phyloP scores from a whole-genome alignment of 2,888 invertebrate genomes.

The Silvanus unidentatus region DNA sequence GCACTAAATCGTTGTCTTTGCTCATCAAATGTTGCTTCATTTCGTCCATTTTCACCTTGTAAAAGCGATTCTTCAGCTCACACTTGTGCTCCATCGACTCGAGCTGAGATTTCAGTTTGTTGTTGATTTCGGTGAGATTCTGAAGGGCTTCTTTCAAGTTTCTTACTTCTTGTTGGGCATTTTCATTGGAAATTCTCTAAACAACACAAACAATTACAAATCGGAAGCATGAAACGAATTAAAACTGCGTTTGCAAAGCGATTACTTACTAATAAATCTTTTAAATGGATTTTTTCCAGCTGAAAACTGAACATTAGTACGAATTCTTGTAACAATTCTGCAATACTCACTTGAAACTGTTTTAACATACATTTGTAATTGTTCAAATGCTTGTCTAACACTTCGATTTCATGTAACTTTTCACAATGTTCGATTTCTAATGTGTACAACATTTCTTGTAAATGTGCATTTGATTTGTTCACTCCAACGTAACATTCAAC shows the following conservation, averaged over 20 bases:
- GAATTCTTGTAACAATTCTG: neutral
- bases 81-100: conserved; percentile 27
- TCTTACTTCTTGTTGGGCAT: conserved; percentile 28
- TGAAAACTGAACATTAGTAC: neutral
- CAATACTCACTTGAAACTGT: conserved; percentile 30
- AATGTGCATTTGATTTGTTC: conserved; percentile 16
- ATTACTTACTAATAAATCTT: no score
- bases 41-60: conserved; percentile 34
- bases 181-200: conserved; percentile 24
- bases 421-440: conserved; percentile 41
- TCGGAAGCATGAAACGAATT: no score
- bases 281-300: neutral
- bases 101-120: conserved; percentile 27
- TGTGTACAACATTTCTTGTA: conserved; percentile 38
- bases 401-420: conserved; percentile 37
- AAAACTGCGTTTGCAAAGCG: no score
- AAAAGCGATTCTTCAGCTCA: conserved; percentile 29
- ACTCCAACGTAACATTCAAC: conserved; percentile 1
- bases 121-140: conserved; percentile 28
- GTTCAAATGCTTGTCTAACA: conserved; percentile 35
- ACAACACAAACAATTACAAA: neutral
- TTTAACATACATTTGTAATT: conserved; percentile 38
- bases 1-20: conserved; percentile 30
- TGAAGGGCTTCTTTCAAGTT: conserved; percentile 27
- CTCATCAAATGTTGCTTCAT: conserved; percentile 31